phyloP scores from a whole-genome alignment of 2,797 vertebrate species.

The Neosilurus hyrtlii region DNA sequence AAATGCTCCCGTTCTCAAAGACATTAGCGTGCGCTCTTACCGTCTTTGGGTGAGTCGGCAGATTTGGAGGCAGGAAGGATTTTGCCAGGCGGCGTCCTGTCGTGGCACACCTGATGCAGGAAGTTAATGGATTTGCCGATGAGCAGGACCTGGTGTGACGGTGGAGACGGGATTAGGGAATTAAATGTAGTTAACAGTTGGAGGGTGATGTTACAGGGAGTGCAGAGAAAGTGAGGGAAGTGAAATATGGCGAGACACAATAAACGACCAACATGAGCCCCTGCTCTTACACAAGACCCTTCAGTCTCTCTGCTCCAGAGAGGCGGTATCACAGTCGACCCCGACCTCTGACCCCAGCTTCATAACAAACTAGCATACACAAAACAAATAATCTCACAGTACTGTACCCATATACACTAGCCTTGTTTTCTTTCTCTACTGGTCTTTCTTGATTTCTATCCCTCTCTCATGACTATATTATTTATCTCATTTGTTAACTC shows the following conservation, averaged over 20 bases:
- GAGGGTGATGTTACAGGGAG: neutral
- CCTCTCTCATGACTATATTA: too few species aligned
- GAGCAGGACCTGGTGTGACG: conserved; percentile 82
- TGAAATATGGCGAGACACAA: neutral
- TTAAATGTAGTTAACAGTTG: neutral
- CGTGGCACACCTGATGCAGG: conserved; percentile 96
- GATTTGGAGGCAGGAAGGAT: conserved; percentile 84
- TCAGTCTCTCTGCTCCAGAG: neutral
- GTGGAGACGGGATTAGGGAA: neutral
- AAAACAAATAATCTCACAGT: neutral
- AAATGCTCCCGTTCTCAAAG: conserved; percentile 41
- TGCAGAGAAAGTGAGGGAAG: neutral
- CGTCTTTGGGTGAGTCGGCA: conserved; percentile 85
- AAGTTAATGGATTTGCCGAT: conserved; percentile 99
- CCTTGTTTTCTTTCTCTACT: neutral
- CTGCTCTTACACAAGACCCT: neutral
- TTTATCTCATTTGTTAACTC: too few species aligned
- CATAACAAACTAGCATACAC: neutral
- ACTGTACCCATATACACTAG: neutral
- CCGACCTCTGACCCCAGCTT: neutral
- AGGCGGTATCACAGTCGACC: neutral
- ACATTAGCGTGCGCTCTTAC: conserved; percentile 62
- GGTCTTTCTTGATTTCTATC: neutral
- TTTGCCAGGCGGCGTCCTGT: conserved; percentile 88
- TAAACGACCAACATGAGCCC: neutral